These are phyloP conservation scores for Spicauda simplicius DNA, from an alignment of 2,888 invertebrate genomes.

Conservation along the genomic window DNA sequence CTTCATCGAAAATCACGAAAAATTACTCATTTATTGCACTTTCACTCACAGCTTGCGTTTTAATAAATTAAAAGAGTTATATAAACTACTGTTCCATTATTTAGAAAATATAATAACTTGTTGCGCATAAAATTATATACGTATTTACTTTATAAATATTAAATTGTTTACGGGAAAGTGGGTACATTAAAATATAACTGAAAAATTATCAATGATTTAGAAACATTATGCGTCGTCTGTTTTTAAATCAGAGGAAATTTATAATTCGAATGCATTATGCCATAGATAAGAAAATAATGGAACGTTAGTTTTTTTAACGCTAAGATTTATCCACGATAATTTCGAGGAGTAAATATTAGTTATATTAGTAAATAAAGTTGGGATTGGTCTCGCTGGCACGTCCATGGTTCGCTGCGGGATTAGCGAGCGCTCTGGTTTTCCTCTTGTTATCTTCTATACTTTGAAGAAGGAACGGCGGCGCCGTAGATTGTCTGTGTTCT, in stretches of 20 bases:
- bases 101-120: not conserved
- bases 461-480: slow-evolving; percentile 75
- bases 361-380: slow-evolving; percentile 70
- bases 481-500: slow-evolving; percentile 56
- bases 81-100: not conserved
- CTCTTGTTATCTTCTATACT: slow-evolving; percentile 73
- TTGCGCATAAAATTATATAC: not conserved
- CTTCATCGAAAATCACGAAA: slow-evolving; percentile 53
- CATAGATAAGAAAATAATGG: slow-evolving; percentile 3
- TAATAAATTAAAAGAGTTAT: not conserved
- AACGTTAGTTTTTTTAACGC: slow-evolving; percentile 9
- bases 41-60: slow-evolving; percentile 55
- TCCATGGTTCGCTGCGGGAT: slow-evolving; percentile 57
- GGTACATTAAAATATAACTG: not conserved
- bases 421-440: slow-evolving; percentile 56
- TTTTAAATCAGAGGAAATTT: slow-evolving; percentile 61
- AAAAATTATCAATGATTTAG: slow-evolving; percentile 54
- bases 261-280: not conserved
- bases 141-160: not conserved
- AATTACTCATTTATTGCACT: slow-evolving; percentile 56
- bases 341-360: not conserved
- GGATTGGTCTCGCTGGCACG: slow-evolving; percentile 74
- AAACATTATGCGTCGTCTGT: slow-evolving; percentile 68
- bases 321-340: not conserved
- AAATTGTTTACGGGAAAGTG: not conserved